Evolutionary conservation across 2,888 invertebrate species (phyloP).

Genomic region (Andricus quercusramuli): DNA sequence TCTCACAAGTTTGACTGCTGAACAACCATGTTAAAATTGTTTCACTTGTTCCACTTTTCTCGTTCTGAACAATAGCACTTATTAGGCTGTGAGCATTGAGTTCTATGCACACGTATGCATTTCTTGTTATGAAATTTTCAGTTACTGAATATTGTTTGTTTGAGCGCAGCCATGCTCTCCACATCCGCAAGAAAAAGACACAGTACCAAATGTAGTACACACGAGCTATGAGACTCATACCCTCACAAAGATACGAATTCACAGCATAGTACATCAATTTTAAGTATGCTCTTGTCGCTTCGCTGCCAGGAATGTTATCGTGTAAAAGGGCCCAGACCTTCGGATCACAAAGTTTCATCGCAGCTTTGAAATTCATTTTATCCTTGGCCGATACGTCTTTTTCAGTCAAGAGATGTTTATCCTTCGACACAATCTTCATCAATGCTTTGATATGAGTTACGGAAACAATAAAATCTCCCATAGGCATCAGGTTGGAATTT

Average conservation of each 20-base stretch:
- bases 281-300: slow-evolving; percentile 58
- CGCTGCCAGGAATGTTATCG: slow-evolving; percentile 53
- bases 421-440: slow-evolving; percentile 27
- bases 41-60: slow-evolving; percentile 23
- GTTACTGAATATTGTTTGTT: slow-evolving; percentile 52
- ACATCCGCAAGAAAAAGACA: slow-evolving; percentile 52
- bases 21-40: slow-evolving; percentile 44
- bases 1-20: slow-evolving; percentile 47
- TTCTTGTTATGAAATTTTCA: slow-evolving; percentile 56
- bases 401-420: slow-evolving; percentile 29
- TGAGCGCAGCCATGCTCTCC: slow-evolving; percentile 55
- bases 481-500: slow-evolving; percentile 49
- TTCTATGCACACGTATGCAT: slow-evolving; percentile 55
- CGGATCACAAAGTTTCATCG: slow-evolving; percentile 53
- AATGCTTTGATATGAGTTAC: slow-evolving; percentile 48
- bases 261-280: slow-evolving; percentile 51
- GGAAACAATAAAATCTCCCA: slow-evolving; percentile 50
- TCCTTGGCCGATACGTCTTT: slow-evolving; percentile 53
- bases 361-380: slow-evolving; percentile 51
- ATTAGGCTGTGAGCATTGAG: slow-evolving; percentile 54
- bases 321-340: slow-evolving; percentile 46
- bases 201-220: slow-evolving; percentile 58
- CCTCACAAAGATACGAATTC: slow-evolving; percentile 37
- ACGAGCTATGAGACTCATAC: slow-evolving; percentile 48
- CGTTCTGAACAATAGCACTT: slow-evolving; percentile 44